These are phyloP conservation scores for Menura novaehollandiae DNA, from an alignment of 2,113 vertebrate genomes.

Conservation along the genomic window DNA sequence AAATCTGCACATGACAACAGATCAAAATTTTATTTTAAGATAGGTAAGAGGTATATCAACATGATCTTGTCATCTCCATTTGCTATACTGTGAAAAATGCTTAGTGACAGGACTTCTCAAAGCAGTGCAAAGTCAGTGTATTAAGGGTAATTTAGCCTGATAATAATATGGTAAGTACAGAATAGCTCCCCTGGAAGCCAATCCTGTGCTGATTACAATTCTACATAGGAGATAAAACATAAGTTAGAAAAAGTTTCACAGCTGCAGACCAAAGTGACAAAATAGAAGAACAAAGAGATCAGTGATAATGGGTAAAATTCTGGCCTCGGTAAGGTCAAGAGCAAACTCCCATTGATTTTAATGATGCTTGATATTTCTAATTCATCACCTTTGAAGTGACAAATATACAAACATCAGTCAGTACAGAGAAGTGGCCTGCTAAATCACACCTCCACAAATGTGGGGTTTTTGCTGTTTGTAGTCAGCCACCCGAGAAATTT, in stretches of 20 bases:
- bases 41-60: neutral
- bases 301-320: slow-evolving; percentile 27
- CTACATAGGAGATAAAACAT: slow-evolving; percentile 9
- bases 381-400: slow-evolving; percentile 18
- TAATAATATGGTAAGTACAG: slow-evolving; percentile 3
- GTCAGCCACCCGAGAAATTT: slow-evolving; percentile 14
- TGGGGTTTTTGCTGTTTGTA: neutral
- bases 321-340: slow-evolving; percentile 21
- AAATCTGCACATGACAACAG: neutral
- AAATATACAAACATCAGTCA: slow-evolving; percentile 32
- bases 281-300: slow-evolving; percentile 27
- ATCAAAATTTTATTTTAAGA: neutral
- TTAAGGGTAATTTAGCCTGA: slow-evolving; percentile 30
- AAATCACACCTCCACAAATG: slow-evolving; percentile 27
- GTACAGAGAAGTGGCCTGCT: neutral
- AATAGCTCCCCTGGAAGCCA: slow-evolving; percentile 43
- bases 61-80: neutral
- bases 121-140: neutral
- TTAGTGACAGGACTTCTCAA: neutral
- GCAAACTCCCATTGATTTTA: slow-evolving; percentile 43
- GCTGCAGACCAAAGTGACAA: slow-evolving; percentile 29
- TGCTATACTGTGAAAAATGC: neutral
- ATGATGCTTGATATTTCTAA: slow-evolving; percentile 21
- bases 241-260: slow-evolving; percentile 50
- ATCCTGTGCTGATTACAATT: slow-evolving; percentile 28